These are phyloP conservation scores for Amblyornis subalaris DNA, from an alignment of 2,113 vertebrate genomes.

Conservation along the genomic window DNA sequence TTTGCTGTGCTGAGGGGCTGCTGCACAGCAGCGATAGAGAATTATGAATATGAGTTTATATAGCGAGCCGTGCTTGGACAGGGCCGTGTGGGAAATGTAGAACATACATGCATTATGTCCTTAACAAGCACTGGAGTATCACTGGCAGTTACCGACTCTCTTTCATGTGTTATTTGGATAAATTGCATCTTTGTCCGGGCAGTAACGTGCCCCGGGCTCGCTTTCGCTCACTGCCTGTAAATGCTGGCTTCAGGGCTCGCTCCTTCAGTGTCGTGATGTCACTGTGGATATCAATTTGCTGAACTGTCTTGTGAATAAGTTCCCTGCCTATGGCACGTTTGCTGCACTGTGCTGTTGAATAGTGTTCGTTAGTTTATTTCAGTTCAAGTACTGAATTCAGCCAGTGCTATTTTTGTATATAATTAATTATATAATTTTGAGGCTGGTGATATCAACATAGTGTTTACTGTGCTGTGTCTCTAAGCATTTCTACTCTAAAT, in stretches of 20 bases:
- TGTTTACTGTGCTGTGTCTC: not conserved
- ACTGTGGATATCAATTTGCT: accelerated
- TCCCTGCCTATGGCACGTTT: not conserved
- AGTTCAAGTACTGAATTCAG: accelerated
- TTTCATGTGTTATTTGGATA: accelerated
- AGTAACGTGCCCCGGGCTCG: accelerated
- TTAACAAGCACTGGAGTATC: accelerated
- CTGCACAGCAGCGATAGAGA: accelerated
- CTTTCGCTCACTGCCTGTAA: accelerated
- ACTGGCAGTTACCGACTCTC: accelerated
- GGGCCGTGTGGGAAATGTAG: not conserved
- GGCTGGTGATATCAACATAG: too few species aligned
- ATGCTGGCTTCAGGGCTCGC: accelerated
- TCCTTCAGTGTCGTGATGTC: accelerated
- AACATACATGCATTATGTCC: accelerated
- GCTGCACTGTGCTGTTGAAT: not conserved
- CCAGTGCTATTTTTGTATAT: accelerated
- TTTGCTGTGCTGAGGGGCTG: not conserved
- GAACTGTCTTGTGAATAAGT: too few species aligned
- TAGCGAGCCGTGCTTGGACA: too few species aligned
- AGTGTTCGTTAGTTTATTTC: accelerated
- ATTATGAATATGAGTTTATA: accelerated
- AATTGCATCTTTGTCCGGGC: accelerated
- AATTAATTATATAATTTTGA: not conserved
- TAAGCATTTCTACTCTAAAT: not conserved